Conservation (phyloP, 2,113 vertebrate species). For the Ursus arctos region DNA sequence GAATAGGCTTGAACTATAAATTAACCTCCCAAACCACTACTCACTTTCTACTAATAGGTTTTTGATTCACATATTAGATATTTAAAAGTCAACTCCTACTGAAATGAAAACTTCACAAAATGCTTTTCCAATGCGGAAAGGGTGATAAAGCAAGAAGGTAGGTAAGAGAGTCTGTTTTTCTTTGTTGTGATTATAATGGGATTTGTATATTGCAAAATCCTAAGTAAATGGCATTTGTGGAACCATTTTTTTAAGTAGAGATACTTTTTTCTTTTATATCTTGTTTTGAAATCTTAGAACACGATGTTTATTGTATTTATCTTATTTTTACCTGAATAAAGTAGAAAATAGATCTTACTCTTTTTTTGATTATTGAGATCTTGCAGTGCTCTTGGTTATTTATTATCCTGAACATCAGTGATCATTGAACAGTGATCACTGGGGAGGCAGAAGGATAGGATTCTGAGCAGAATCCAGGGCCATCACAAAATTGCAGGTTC, state of each 20-base stretch:
- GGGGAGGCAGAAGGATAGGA: not conserved
- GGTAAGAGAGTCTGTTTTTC: not conserved
- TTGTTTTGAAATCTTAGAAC: conserved; percentile 53
- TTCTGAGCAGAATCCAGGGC: not conserved
- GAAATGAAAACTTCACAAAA: conserved; percentile 26
- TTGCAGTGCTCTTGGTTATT: not conserved
- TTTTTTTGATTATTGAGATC: conserved; percentile 31
- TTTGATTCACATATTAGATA: conserved; percentile 42
- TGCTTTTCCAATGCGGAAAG: not conserved
- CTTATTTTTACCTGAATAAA: not conserved
- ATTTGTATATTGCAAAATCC: not conserved
- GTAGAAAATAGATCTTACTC: not conserved
- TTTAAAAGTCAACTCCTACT: conserved; percentile 48
- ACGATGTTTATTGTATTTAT: not conserved
- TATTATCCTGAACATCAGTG: not conserved
- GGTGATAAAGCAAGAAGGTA: not conserved
- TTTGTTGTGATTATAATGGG: not conserved
- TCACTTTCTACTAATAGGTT: not conserved
- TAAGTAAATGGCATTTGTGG: not conserved
- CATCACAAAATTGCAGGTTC: not conserved
- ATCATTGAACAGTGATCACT: not conserved
- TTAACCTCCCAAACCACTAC: not conserved
- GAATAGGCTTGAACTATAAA: conserved; percentile 22
- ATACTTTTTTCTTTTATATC: not conserved
- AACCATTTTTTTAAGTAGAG: not conserved